A percentile compares a stretch with the other conserved stretches of the same genome.
These are phyloP conservation scores for Capra hircus DNA, from an alignment of 2,113 vertebrate genomes.

Conservation along the genomic window DNA sequence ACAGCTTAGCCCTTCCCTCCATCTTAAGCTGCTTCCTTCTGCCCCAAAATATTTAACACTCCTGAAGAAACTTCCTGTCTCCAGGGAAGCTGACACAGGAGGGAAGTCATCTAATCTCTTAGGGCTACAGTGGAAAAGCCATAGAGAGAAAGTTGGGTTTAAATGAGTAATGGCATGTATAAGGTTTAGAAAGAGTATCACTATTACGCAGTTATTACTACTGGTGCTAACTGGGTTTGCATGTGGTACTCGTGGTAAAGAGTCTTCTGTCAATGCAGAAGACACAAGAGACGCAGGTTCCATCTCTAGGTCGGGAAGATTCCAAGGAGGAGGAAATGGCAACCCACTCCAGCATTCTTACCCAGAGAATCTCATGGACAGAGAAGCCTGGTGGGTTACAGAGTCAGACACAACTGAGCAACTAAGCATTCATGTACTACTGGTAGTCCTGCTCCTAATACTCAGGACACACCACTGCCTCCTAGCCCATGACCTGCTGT, in stretches of 20 bases:
- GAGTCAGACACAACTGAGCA: neutral
- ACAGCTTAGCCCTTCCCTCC: neutral
- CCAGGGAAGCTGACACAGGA: neutral
- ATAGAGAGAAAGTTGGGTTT: too few species aligned
- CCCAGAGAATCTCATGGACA: neutral
- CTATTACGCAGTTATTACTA: too few species aligned
- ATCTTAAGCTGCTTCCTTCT: neutral
- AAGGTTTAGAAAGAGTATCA: neutral
- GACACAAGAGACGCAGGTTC: neutral
- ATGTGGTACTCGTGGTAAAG: neutral
- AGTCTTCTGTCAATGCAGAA: neutral
- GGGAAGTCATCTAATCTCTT: neutral
- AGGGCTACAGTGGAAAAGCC: neutral
- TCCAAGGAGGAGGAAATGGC: neutral
- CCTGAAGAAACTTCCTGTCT: neutral
- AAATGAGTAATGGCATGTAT: accelerated
- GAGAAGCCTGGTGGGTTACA: neutral
- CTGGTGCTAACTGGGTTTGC: neutral
- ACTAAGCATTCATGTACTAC: neutral
- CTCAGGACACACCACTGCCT: neutral
- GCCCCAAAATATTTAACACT: neutral
- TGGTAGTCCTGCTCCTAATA: accelerated
- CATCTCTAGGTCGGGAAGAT: neutral
- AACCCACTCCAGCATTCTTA: neutral
- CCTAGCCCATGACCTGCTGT: neutral